Base-by-base conservation (phyloP, 2,888 invertebrate species). In the Tinea trinotella region DNA sequence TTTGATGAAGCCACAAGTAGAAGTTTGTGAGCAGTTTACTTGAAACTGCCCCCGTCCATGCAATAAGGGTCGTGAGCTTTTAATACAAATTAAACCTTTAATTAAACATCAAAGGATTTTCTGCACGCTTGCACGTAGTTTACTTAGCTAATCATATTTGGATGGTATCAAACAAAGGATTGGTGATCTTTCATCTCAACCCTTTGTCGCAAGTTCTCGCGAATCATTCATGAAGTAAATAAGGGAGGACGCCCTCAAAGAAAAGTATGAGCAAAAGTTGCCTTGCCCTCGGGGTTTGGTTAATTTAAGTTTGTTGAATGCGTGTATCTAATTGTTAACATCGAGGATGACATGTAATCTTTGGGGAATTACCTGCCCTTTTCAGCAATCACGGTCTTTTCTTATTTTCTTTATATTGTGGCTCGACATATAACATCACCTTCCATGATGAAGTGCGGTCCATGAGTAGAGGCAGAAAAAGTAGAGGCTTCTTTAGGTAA, bases 121-220 rank as follows among this genome's bases (percentile, higher is more conserved):
- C 67, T 66, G 66, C 66, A 63, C 64, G 63, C 63, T 61, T 64
- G 70, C 68, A 65, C 71, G 69, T 70, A 71, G 70, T 72, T 73
- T 70, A 61, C 69, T 62, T 63, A 68, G 67, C 65, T 71, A 72
- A 74, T 75, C 67, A 72, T 72, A 74, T 75, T 70, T 65, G 62
- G n/a, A 64, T 63, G 62, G 64, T 64, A 66, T 60, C 64, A 68
- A 67, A 69, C 69, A 69, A 66, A 65, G 67, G 61, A 59, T 64
- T 58, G 57, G 59, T 64, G 66, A 70, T 69, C 68, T 71, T 68
- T 66, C 61, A 68, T 68, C 67, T 64, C 52, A 55, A 59, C 63
- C 61, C 64, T 64, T 67, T 66, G 60, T 61, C 60, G 62, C 55
- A 62, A 59, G 62, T 63, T 63, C 17, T 49, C 24, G 44, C 40